Evolutionary conservation across 2,888 invertebrate species (phyloP), one percentile per base, ranked within the genome.

Genomic region (Tortrix viridana): DNA sequence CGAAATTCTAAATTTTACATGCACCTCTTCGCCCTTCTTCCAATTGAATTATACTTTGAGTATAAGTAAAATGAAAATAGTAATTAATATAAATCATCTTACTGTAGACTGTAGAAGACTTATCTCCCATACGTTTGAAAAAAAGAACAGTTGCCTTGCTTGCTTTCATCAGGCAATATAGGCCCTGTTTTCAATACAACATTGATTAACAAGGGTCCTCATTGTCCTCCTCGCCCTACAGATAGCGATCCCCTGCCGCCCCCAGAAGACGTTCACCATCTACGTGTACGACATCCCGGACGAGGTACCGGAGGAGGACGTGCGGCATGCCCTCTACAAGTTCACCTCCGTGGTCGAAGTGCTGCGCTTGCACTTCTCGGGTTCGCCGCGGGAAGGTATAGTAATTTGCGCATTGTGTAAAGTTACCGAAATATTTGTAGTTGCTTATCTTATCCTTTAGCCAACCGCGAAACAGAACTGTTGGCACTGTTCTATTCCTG

Each of bases 201-300:
- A 9, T 44, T 44, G 22, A 12, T 20, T 2, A 52, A 14, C 19
- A 20, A 1, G 14, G 20, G 22, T 12, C 22, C 26, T 32, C 26
- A 32, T 2, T 23, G 9, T 23, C n/a, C 23, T 14, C 12, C 5
- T 16, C n/a, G 56, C 63, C 32, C 69, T 75, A 48, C 82, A 95
- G 95, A 94, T 96, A 69, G 95, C 96, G 43, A 96, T 97, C 75
- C 97, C 97, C 4, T 97, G 97, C 82, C 93, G 97, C 73, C 97
- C 97, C 0, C 96, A 96, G 79, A 96, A 96, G 89, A 97, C 96
- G n/a, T 97, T 96, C 82, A 96, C 96, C 5, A 92, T 97, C 69
- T 95, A 96, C 83, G 96, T 96, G 50, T 94, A 96, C 76, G 97
- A 97, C 80, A 95, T 97, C 54, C 97, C 97, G 0, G 95, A 96